Evolutionary conservation across 2,113 vertebrate genomes (phyloP).

Genomic region (Hystrix cristata): DNA sequence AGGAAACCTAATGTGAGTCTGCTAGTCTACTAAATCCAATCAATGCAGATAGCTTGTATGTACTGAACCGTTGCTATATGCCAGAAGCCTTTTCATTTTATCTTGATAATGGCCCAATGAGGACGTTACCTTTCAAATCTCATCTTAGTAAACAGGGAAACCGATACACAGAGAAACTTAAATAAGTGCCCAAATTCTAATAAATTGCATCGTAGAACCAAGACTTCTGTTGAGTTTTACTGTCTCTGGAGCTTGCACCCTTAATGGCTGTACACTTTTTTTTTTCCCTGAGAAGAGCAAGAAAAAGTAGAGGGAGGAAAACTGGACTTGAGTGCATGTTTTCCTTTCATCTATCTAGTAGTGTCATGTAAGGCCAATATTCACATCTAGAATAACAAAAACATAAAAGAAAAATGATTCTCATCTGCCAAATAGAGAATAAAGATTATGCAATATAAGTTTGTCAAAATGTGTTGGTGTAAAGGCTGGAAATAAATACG

Average conservation of each 20-base stretch:
- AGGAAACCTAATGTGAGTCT: not conserved
- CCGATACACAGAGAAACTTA: not conserved
- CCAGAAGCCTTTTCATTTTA: not conserved
- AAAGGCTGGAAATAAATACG: not conserved
- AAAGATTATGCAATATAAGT: not conserved
- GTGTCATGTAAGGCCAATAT: not conserved
- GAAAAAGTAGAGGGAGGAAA: not conserved
- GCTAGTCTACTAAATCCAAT: not conserved
- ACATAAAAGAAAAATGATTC: not conserved
- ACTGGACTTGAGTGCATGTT: not conserved
- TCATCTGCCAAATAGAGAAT: not conserved
- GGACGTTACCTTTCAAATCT: not conserved
- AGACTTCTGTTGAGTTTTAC: not conserved
- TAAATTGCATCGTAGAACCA: not conserved
- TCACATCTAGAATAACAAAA: not conserved
- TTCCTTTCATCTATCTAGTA: not conserved
- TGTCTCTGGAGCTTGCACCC: not conserved
- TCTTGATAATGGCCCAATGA: not conserved
- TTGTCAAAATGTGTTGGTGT: not conserved
- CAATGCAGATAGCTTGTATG: not conserved
- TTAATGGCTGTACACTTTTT: not conserved
- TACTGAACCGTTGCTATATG: not conserved
- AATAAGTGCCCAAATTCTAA: not conserved
- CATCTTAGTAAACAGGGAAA: not conserved
- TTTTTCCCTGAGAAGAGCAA: not conserved